Evolutionary conservation across 2,888 invertebrate genomes (phyloP).

Genomic region (Euspilapteryx auroguttella): DNA sequence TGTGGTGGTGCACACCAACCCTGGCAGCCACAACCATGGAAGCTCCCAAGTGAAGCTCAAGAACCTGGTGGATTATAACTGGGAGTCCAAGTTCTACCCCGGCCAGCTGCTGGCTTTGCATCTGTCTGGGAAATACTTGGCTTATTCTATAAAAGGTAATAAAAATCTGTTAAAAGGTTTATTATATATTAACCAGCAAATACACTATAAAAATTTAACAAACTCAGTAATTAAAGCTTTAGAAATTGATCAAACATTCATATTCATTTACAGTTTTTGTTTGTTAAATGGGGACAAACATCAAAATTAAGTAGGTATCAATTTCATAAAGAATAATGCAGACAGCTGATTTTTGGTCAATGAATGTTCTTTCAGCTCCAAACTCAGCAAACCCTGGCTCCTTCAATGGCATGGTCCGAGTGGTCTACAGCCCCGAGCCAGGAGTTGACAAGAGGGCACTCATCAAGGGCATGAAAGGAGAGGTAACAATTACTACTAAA

Average conservation of each 20-base stretch:
- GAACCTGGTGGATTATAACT: constrained; percentile 89
- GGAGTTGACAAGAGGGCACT: constrained; percentile 75
- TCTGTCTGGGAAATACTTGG: constrained; percentile 80
- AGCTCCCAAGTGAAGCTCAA: constrained; percentile 89
- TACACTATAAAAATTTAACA: too few relatives aligned
- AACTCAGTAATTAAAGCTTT: too few relatives aligned
- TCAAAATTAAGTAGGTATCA: too few relatives aligned
- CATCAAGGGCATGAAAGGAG: constrained; percentile 84
- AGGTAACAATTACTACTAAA: constrained; percentile 26
- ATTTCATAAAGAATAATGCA: too few relatives aligned
- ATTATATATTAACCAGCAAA: too few relatives aligned
- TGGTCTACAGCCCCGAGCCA: constrained; percentile 68
- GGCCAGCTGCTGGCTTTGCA: constrained; percentile 90
- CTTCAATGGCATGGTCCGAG: constrained; percentile 75
- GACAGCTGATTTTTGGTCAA: too few relatives aligned
- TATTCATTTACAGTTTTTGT: too few relatives aligned
- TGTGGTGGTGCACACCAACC: constrained; percentile 70
- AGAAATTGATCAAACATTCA: neutral
- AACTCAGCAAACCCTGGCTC: constrained; percentile 37
- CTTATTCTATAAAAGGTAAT: constrained; percentile 93
- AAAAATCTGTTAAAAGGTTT: too few relatives aligned
- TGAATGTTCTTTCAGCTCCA: constrained; percentile 20
- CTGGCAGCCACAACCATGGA: constrained; percentile 76
- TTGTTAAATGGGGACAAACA: too few relatives aligned
- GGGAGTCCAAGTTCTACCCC: constrained; percentile 86